phyloP scores from a whole-genome alignment of 2,113 vertebrate species.

The Cervus canadensis region DNA sequence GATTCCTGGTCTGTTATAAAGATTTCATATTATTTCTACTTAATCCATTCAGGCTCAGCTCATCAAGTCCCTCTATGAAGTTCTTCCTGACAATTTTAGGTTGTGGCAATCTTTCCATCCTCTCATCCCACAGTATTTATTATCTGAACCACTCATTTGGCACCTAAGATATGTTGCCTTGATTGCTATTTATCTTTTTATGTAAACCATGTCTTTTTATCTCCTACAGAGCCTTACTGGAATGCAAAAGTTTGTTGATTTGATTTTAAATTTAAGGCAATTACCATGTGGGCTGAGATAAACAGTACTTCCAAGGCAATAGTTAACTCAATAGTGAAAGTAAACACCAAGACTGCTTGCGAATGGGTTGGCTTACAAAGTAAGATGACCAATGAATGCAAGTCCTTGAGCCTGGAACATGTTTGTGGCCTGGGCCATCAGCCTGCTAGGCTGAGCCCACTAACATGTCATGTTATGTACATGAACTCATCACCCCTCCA shows the following conservation, averaged over 20 bases:
- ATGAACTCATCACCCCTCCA: background rate
- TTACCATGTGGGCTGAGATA: constrained; percentile 57
- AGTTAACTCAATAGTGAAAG: constrained; percentile 60
- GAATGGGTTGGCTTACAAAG: background rate
- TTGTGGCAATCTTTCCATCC: background rate
- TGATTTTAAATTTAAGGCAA: constrained; percentile 65
- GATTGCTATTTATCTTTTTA: constrained; percentile 67
- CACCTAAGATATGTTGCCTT: constrained; percentile 53
- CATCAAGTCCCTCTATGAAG: background rate
- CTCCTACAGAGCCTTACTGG: constrained; percentile 42
- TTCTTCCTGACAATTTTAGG: background rate
- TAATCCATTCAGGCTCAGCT: background rate
- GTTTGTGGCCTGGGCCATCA: background rate
- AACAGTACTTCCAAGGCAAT: constrained; percentile 58
- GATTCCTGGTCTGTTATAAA: background rate
- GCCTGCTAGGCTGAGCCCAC: background rate
- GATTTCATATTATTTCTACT: background rate
- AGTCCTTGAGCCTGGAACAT: background rate
- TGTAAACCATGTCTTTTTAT: constrained; percentile 57
- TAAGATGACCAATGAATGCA: background rate
- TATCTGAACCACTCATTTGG: constrained; percentile 45
- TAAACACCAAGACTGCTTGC: constrained; percentile 52
- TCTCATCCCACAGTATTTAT: constrained; percentile 31
- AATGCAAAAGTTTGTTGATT: constrained; percentile 60
- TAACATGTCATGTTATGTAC: background rate